Conservation (phyloP, 1,140 invertebrate species). For the Oscheius sp. region DNA sequence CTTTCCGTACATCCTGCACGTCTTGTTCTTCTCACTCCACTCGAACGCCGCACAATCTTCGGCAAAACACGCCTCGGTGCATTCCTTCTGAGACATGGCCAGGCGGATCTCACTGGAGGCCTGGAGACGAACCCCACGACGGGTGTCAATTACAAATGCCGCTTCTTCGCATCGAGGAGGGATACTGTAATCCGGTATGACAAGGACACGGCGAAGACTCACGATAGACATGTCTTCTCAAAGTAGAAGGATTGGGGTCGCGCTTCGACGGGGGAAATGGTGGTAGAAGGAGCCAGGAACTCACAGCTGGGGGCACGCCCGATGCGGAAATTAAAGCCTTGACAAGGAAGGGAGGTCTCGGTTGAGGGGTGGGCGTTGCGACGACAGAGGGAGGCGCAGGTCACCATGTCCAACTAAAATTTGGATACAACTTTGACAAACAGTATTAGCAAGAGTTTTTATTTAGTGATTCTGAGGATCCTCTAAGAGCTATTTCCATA, state of each 20-base stretch:
- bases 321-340: conserved; percentile 31
- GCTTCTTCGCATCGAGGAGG: conserved; percentile 25
- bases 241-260: conserved; percentile 18
- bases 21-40: conserved; percentile 17
- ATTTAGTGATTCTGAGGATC: too few species aligned
- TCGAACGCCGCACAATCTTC: conserved; percentile 16
- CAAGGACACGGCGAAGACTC: neutral
- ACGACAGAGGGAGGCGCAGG: conserved; percentile 22
- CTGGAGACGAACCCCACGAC: conserved; percentile 8
- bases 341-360: conserved; percentile 19
- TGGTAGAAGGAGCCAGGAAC: conserved; percentile 10
- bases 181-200: neutral
- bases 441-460: too few species aligned
- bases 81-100: neutral
- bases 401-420: conserved; percentile 27
- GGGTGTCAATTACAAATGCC: conserved; percentile 16
- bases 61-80: conserved; percentile 18
- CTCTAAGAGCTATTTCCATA: too few species aligned
- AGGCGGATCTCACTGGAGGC: neutral
- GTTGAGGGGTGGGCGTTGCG: conserved; percentile 21
- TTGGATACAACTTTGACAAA: too few species aligned
- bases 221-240: conserved; percentile 25
- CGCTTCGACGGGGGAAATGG: neutral
- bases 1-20: conserved; percentile 14
- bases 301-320: conserved; percentile 13